Conservation (phyloP, 2,888 invertebrate genomes). For the Malachius bipustulatus region DNA sequence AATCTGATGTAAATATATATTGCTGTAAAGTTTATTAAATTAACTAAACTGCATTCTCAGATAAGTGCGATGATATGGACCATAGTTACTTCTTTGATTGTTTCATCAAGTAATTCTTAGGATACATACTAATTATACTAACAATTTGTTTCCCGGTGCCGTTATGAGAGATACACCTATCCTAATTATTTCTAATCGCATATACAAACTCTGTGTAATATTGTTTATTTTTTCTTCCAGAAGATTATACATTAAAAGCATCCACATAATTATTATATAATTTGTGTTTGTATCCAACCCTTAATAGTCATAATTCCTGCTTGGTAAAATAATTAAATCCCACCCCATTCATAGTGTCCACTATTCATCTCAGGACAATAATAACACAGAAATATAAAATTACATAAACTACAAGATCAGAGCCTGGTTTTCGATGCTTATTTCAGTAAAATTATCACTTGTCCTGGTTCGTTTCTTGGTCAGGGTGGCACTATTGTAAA, state of each 20-base stretch:
- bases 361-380: background rate
- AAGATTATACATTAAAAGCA: background rate
- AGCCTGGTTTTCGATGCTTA: no score
- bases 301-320: background rate
- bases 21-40: constrained; percentile 26
- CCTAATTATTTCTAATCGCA: no score
- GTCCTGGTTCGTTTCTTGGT: no score
- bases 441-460: no score
- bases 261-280: background rate
- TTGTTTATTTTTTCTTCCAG: constrained; percentile 1
- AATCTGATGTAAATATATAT: constrained; percentile 29
- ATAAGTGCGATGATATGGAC: constrained; percentile 16
- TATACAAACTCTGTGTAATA: background rate
- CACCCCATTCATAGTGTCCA: background rate
- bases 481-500: no score
- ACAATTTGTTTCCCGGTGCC: no score
- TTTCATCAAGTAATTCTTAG: constrained; percentile 12
- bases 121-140: no score
- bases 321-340: constrained; percentile 1
- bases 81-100: constrained; percentile 11
- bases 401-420: no score
- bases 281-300: background rate
- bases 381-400: constrained; percentile 1
- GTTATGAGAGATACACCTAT: no score
- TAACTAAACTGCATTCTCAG: constrained; percentile 17